These are phyloP conservation scores for Orthonychiurus folsomi DNA, from an alignment of 2,888 invertebrate species.

Conservation along the genomic window DNA sequence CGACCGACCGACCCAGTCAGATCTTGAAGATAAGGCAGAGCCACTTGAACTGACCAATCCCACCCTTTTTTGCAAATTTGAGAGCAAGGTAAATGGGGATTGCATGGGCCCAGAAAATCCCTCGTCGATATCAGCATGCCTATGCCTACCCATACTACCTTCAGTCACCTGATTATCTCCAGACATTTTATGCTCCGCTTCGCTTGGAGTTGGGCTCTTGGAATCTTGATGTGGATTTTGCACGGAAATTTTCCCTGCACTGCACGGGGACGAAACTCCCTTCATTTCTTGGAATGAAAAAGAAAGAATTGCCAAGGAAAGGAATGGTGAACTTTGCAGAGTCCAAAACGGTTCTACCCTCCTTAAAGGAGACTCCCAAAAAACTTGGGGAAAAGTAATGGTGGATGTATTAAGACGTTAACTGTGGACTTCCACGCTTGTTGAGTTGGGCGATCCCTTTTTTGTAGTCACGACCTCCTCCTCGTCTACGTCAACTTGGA, in stretches of 20 bases:
- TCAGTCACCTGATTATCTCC: too few species aligned
- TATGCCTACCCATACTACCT: too few species aligned
- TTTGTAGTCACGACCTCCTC: too few species aligned
- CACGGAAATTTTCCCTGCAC: background rate
- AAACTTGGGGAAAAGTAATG: background rate
- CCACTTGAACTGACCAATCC: background rate
- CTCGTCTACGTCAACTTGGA: too few species aligned
- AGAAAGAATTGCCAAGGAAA: background rate
- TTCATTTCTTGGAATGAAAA: background rate
- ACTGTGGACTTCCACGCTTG: background rate
- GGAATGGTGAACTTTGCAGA: background rate
- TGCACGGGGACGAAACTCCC: background rate
- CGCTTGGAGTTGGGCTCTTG: too few species aligned
- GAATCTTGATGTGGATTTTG: background rate
- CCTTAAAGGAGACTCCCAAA: too few species aligned
- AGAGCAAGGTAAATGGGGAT: background rate
- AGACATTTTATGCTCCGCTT: background rate
- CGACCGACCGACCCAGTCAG: background rate
- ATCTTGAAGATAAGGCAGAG: background rate
- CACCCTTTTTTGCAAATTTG: background rate
- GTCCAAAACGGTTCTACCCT: too few species aligned
- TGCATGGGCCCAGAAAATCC: background rate
- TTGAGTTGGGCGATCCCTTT: background rate
- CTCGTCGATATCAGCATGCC: too few species aligned
- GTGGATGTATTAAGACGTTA: background rate